Percentiles rank a stretch among this genome's conserved stretches.
Evolutionary conservation across 2,888 invertebrate genomes (phyloP).

Genomic region (Leuctra nigra): DNA sequence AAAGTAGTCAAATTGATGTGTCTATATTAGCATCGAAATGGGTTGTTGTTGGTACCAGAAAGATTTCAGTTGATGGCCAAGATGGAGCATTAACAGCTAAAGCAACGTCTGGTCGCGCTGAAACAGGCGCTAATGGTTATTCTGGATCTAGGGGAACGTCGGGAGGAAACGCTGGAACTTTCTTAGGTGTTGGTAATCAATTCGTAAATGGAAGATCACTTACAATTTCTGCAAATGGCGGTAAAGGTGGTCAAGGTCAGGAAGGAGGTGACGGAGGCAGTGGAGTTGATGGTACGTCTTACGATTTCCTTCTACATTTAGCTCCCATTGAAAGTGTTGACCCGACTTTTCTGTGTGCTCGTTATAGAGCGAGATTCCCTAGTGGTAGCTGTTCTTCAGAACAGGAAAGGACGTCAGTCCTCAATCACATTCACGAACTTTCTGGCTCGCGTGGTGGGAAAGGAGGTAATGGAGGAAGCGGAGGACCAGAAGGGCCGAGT

Average conservation of each 20-base stretch:
- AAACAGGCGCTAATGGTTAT: background rate
- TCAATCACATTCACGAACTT: no score
- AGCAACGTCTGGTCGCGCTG: no score
- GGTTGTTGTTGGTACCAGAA: background rate
- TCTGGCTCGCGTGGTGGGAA: no score
- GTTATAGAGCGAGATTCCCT: no score
- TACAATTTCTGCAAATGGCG: constrained; percentile 8
- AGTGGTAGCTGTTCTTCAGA: no score
- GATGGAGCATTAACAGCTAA: background rate
- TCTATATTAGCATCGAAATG: background rate
- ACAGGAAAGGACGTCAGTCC: no score
- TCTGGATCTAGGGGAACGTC: background rate
- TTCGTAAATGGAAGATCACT: background rate
- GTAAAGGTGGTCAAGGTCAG: constrained; percentile 16
- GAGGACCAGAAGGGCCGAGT: background rate
- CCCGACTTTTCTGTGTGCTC: no score
- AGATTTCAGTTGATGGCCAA: background rate
- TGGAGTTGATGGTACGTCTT: background rate
- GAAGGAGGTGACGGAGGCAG: constrained; percentile 4
- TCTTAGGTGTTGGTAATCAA: constrained; percentile 9
- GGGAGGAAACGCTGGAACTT: background rate
- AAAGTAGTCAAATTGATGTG: background rate
- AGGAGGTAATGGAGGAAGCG: no score
- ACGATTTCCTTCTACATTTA: no score
- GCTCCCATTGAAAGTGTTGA: no score